Evolutionary conservation across 2,113 vertebrate genomes (phyloP).

Genomic region (Lathamus discolor): DNA sequence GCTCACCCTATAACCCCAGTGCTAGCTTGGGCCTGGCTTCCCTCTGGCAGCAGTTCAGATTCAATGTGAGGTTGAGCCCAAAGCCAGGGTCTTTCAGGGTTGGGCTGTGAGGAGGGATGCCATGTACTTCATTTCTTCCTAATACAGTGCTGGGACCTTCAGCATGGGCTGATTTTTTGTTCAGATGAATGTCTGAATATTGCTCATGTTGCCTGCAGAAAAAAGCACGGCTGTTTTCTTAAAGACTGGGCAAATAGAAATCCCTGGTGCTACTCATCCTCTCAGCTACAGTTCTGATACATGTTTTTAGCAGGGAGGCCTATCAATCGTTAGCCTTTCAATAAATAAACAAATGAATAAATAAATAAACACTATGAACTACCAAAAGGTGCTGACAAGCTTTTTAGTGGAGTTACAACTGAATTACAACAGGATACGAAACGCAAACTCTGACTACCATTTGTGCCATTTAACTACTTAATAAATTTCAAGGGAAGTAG

Average conservation of each 20-base stretch:
- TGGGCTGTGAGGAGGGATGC: background rate
- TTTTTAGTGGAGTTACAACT: constrained; percentile 29
- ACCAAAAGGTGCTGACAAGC: background rate
- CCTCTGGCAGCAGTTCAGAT: background rate
- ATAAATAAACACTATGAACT: background rate
- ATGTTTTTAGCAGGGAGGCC: background rate
- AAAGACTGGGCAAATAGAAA: background rate
- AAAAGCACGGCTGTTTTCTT: background rate
- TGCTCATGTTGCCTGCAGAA: background rate
- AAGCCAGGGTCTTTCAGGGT: background rate
- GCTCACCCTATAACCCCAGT: background rate
- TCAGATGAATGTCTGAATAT: background rate
- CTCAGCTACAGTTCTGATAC: background rate
- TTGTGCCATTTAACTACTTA: background rate
- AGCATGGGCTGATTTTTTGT: background rate
- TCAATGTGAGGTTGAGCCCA: rapidly evolving
- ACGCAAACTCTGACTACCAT: background rate
- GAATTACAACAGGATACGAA: constrained; percentile 45
- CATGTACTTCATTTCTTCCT: rapidly evolving
- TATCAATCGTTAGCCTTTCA: background rate
- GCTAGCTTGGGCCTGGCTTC: background rate
- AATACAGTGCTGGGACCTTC: background rate
- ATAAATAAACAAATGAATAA: background rate
- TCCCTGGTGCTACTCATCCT: background rate
- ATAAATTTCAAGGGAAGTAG: constrained; percentile 38